These are phyloP conservation scores for Tricholaema leucomelas DNA, from an alignment of 2,113 vertebrate genomes.

Conservation along the genomic window DNA sequence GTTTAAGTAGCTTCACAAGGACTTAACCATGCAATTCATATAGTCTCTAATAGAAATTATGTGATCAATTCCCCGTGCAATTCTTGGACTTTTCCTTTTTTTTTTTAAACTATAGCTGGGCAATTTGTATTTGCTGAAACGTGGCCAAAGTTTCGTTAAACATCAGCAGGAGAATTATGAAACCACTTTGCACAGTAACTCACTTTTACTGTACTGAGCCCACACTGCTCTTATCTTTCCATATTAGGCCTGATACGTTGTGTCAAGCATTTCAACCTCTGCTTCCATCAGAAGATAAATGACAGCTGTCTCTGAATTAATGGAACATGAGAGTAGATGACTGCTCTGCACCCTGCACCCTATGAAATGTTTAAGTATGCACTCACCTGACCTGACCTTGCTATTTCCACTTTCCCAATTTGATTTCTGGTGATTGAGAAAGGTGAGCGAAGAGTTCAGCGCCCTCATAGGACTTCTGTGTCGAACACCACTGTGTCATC, in stretches of 20 bases:
- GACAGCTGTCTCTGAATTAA: conserved; percentile 72
- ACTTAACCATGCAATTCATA: not conserved
- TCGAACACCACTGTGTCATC: conserved; percentile 3
- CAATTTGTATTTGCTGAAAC: conserved; percentile 35
- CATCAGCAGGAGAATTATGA: not conserved
- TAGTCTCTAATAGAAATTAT: conserved; percentile 12
- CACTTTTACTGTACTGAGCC: conserved; percentile 13
- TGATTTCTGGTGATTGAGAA: conserved; percentile 53
- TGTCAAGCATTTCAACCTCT: conserved; percentile 58
- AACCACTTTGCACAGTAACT: conserved; percentile 8
- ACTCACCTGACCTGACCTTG: conserved; percentile 37
- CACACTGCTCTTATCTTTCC: conserved; percentile 27
- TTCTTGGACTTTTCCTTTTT: not conserved
- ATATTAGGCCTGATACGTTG: conserved; percentile 34
- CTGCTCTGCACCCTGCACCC: conserved; percentile 24
- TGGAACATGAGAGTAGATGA: conserved; percentile 47
- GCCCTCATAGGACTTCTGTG: conserved; percentile 3
- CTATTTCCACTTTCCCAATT: conserved; percentile 51
- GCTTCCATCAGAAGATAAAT: conserved; percentile 68
- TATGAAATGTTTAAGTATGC: conserved; percentile 60
- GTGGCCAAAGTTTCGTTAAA: conserved; percentile 21
- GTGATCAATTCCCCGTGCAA: conserved; percentile 5
- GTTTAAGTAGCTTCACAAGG: conserved; percentile 22
- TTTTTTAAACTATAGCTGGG: not conserved
- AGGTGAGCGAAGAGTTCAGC: conserved; percentile 33